Evolutionary conservation across 2,797 vertebrate species (phyloP), one percentile per base, ranked within the genome.

Genomic region (Brachyrhaphis roseni): DNA sequence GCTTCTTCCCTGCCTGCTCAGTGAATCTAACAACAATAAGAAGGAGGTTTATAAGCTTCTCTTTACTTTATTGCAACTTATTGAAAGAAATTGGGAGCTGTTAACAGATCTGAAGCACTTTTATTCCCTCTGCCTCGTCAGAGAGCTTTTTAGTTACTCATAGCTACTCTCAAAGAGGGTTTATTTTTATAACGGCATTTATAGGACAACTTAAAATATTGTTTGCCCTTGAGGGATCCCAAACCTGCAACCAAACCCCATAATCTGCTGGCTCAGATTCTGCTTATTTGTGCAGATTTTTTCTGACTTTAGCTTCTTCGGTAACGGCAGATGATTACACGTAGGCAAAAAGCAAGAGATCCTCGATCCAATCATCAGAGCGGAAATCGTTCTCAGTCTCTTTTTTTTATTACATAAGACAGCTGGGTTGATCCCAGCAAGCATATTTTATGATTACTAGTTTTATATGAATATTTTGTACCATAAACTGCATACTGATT

Each of bases 251-350:
- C 76, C 18, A 72, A 83, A 85, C 74, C n/a, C 72, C 72, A 72
- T 64, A 45, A 89, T 94, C 94, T 95, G 94, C 94, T 92, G 94
- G 94, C 89, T 93, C 94, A 93, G 94, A 95, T 91, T 79, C 74
- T 72, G 75, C 77, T 64, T 46, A 5, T 82, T 85, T 77, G 73
- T 70, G 18, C 39, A 41, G 12, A 77, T 78, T 84, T 23, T 36
- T 20, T 45, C 15, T 28, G 39, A n/a, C 20, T 23, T 73, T 66
- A 59, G 36, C 43, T 3, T n/a, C 34, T 41, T 55, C 36, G 34
- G 72, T 71, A 18, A 66, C 31, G 43, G 28, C 16, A 55, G 20
- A 53, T 26, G 0, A 71, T 49, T 34, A 55, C 1, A 31, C 75
- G 28, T 64, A 76, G 39, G 55, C 49, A 72, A 51, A 47, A 84